These are phyloP conservation scores for Bombus fervidus DNA, from an alignment of 1,140 invertebrate species.

Conservation along the genomic window DNA sequence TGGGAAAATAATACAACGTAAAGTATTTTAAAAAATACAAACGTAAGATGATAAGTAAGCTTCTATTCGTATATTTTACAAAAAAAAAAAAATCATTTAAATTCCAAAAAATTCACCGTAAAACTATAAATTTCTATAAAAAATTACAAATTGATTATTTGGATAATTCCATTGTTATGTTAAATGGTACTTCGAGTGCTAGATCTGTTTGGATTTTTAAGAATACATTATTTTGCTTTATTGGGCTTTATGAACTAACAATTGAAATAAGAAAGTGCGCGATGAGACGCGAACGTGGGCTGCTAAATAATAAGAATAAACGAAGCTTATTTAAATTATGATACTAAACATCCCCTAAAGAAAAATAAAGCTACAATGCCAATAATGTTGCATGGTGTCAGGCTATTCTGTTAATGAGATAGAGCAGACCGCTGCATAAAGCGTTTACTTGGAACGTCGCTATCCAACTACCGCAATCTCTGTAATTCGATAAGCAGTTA, in stretches of 20 bases:
- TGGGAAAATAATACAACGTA: too few relatives aligned
- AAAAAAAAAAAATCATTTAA: too few relatives aligned
- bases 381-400: background rate
- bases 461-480: background rate
- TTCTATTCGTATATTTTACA: too few relatives aligned
- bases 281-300: background rate
- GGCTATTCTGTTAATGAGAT: background rate
- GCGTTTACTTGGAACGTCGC: background rate
- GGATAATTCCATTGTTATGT: too few relatives aligned
- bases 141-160: background rate
- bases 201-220: background rate
- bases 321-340: background rate
- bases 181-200: too few relatives aligned
- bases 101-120: too few relatives aligned
- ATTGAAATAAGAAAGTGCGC: background rate
- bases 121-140: background rate
- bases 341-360: background rate
- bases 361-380: background rate
- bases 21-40: too few relatives aligned
- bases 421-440: background rate
- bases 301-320: background rate
- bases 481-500: slow-evolving; percentile 4
- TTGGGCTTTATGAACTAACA: background rate
- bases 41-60: too few relatives aligned
- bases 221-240: too few relatives aligned